Base-by-base conservation (phyloP, 2,888 invertebrate species). In the Schrankia costaestrigalis region DNA sequence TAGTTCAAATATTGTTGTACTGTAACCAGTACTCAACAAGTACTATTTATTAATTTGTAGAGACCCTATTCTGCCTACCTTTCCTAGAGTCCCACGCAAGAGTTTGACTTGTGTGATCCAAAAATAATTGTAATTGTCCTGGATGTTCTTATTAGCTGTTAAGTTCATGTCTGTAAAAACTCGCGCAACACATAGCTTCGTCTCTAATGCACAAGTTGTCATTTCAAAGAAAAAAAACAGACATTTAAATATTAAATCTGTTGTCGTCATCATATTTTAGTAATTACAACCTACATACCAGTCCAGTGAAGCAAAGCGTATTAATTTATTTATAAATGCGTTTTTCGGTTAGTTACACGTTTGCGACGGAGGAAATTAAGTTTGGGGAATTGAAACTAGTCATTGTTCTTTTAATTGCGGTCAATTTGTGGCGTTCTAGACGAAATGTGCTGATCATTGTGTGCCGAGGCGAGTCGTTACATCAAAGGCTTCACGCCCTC, bases 361-460 rank as follows among this genome's bases (percentile, higher is more conserved):
- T 77, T 69, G 68, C 62, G 63, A 63, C 63, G 70, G 68, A 83
- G 86, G 85, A 86, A 86, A 86, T 87, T 85, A 74, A 80, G 81
- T 85, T 87, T 85, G 72, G 79, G 78, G 81, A 82, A 86, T 84
- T 84, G 84, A 86, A 84, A 84, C 77, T 76, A 71, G 77, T 83
- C 82, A 83, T 86, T 87, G 87, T 86, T 86, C 81, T 84, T 84
- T 82, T 87, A 84, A 86, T 84, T 85, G 85, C 78, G 73, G 80
- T 77, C 81, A 81, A 79, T 85, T 85, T 82, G 77, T 71, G 72
- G 71, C 83, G 86, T 86, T 87, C 83, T 83, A 79, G 73, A 57
- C 63, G 83, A 86, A 84, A 83, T 78, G 60, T 83, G 86, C 86
- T 56, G 59, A 79, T 87, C 86, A 87, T 83, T 65, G 74, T 71